Percentiles rank a stretch among this genome's conserved stretches.
Evolutionary conservation across 2,113 vertebrate species (phyloP).

Genomic region (Eptatretus burgeri): DNA sequence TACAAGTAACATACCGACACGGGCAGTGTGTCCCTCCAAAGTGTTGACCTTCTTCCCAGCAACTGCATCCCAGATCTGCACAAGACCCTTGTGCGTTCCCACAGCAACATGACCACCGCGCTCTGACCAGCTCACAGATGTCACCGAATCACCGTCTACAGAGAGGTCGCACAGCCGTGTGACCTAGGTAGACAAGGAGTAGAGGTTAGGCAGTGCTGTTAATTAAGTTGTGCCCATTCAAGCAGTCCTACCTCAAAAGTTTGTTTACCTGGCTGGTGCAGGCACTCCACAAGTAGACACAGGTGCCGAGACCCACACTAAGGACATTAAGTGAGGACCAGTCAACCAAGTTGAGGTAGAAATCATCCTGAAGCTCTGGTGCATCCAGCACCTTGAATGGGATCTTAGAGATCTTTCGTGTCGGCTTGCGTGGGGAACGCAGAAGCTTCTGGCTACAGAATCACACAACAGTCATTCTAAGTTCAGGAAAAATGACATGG

Average conservation of each 20-base stretch:
- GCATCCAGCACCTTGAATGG: slow-evolving; percentile 92
- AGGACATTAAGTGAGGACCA: slow-evolving; percentile 93
- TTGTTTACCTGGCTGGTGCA: slow-evolving; percentile 67
- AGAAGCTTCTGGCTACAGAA: slow-evolving; percentile 52
- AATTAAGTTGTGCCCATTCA: too few relatives aligned
- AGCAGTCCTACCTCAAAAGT: too few relatives aligned
- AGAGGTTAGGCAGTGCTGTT: not conserved
- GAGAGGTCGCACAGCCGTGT: slow-evolving; percentile 83
- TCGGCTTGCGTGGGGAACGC: slow-evolving; percentile 73
- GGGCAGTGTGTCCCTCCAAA: slow-evolving; percentile 72
- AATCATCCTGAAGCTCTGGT: slow-evolving; percentile 81
- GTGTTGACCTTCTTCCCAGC: slow-evolving; percentile 79
- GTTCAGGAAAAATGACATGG: too few relatives aligned
- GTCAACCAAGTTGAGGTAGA: slow-evolving; percentile 95
- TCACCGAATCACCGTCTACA: slow-evolving; percentile 85
- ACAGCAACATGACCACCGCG: slow-evolving; percentile 73
- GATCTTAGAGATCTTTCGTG: slow-evolving; percentile 92
- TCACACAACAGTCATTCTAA: too few relatives aligned
- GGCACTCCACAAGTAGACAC: slow-evolving; percentile 91
- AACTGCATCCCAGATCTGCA: slow-evolving; percentile 92
- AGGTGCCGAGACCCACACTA: slow-evolving; percentile 81
- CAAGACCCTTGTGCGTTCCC: slow-evolving; percentile 87
- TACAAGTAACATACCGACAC: slow-evolving; percentile 41
- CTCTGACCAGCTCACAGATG: slow-evolving; percentile 90
- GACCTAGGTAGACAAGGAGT: slow-evolving; percentile 23